Evolutionary conservation across 2,888 invertebrate genomes (phyloP).

Genomic region (Dicycla oo): DNA sequence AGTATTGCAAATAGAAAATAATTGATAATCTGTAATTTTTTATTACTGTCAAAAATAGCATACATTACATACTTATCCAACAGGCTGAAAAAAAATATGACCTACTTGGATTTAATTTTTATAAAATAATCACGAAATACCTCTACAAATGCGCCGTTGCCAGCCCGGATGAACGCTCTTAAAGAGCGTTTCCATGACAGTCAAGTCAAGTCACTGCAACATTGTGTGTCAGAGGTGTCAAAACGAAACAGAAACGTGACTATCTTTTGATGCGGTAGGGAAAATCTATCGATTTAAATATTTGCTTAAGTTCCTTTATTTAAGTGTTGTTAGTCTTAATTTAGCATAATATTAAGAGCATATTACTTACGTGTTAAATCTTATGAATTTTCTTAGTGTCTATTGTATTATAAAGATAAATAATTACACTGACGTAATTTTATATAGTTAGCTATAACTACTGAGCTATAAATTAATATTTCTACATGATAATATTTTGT

Average conservation of each 20-base stretch:
- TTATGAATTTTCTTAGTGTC: slow-evolving; percentile 67
- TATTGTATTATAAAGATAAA: slow-evolving; percentile 45
- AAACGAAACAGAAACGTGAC: not conserved
- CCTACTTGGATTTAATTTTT: no score
- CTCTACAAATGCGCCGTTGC: no score
- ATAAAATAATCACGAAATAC: no score
- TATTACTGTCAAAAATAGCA: no score
- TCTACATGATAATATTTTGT: not conserved
- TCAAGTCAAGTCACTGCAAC: not conserved
- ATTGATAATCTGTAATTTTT: no score
- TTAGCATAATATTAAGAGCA: slow-evolving; percentile 38
- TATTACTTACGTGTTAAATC: slow-evolving; percentile 54
- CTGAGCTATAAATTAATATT: slow-evolving; percentile 3
- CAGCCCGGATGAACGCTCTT: no score
- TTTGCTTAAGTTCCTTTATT: not conserved
- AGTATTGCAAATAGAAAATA: no score
- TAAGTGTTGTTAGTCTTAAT: slow-evolving; percentile 8
- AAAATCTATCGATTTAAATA: not conserved
- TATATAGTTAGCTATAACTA: slow-evolving; percentile 1
- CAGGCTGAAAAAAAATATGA: no score
- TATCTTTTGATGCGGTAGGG: not conserved
- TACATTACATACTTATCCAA: no score
- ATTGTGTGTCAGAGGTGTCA: not conserved
- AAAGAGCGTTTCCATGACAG: not conserved
- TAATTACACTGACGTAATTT: slow-evolving; percentile 12